Conservation (phyloP, 2,888 invertebrate species). For the Cabera pusaria region DNA sequence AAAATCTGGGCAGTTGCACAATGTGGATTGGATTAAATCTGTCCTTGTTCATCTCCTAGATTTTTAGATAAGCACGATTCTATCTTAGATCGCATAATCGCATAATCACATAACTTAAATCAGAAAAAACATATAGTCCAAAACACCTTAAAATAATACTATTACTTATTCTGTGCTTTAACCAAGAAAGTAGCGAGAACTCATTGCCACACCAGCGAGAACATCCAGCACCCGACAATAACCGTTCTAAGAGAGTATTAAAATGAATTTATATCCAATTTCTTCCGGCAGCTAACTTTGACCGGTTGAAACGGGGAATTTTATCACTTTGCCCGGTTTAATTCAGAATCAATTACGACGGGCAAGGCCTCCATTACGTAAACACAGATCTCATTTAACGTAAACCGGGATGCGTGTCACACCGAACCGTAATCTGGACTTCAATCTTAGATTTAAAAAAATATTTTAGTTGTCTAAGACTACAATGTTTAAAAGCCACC, state of each 20-base stretch:
- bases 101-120: too few species aligned
- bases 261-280: constrained; percentile 29
- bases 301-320: constrained; percentile 25
- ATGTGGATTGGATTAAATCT: too few species aligned
- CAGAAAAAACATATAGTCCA: too few species aligned
- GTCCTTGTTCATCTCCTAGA: too few species aligned
- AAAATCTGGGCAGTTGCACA: too few species aligned
- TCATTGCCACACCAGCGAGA: constrained; percentile 2
- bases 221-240: constrained; percentile 14
- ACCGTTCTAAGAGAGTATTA: constrained; percentile 16
- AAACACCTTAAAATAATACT: too few species aligned
- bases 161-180: too few species aligned
- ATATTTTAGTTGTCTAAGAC: too few species aligned
- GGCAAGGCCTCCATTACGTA: constrained; percentile 48
- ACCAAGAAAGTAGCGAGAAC: not conserved
- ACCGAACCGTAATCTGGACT: constrained; percentile 8
- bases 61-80: too few species aligned
- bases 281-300: constrained; percentile 19
- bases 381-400: constrained; percentile 53
- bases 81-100: too few species aligned
- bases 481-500: too few species aligned
- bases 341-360: constrained; percentile 55
- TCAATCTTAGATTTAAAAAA: too few species aligned
- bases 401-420: constrained; percentile 21
- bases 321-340: constrained; percentile 48